Evolutionary conservation across 2,113 vertebrate genomes (phyloP).

Genomic region (Nymphicus hollandicus): DNA sequence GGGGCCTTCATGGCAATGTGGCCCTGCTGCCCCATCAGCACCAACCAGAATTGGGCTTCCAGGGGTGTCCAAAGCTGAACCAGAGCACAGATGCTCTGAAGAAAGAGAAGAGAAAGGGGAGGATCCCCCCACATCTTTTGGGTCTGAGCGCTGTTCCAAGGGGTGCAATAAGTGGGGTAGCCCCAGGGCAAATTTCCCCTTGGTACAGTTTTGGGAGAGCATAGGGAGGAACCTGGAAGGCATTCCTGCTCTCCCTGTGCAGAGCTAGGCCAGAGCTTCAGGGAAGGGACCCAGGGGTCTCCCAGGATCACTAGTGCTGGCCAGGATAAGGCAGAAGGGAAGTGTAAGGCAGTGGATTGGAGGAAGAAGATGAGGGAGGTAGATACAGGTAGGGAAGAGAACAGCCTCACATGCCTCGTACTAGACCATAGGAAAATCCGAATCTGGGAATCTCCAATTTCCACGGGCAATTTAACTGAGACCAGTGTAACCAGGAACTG

Average conservation of each 20-base stretch:
- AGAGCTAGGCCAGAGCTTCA: not conserved
- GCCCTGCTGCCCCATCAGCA: not conserved
- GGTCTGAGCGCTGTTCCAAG: rapidly evolving
- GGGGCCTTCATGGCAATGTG: not conserved
- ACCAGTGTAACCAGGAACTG: not conserved
- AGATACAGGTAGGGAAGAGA: not conserved
- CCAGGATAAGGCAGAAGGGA: not conserved
- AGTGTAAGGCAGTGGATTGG: not conserved
- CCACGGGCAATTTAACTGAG: not conserved
- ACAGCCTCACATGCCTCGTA: not conserved
- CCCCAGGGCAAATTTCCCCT: not conserved
- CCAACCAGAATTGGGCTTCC: not conserved
- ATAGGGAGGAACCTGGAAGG: not conserved
- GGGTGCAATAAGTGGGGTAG: no score
- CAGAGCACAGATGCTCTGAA: not conserved
- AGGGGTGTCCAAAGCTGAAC: not conserved
- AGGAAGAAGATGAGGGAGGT: not conserved
- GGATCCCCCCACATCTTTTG: not conserved
- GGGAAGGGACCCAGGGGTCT: not conserved
- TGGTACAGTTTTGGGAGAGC: not conserved
- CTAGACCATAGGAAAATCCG: not conserved
- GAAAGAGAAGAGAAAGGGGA: not conserved
- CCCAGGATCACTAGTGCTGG: not conserved
- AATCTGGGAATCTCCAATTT: not conserved
- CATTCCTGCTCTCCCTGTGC: not conserved